Evolutionary conservation across 2,888 invertebrate genomes (phyloP).

Genomic region (Aleiodes testaceus): DNA sequence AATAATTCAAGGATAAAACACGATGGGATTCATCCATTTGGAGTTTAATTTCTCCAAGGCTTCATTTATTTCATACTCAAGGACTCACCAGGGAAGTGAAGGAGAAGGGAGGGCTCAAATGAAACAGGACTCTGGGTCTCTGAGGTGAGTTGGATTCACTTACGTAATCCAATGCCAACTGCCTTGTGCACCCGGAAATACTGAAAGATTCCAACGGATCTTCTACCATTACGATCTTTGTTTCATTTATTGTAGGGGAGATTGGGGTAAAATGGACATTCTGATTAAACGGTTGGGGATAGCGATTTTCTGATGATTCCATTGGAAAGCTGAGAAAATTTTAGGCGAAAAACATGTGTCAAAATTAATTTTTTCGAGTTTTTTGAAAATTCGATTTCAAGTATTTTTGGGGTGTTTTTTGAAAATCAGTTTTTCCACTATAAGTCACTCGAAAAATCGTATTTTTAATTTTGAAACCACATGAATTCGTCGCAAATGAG

Average conservation of each 20-base stretch:
- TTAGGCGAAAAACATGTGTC: too few relatives aligned
- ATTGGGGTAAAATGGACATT: too few relatives aligned
- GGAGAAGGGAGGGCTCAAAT: background rate
- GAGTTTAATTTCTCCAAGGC: slow-evolving; percentile 9
- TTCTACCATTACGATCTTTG: slow-evolving; percentile 4
- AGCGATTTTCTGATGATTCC: too few relatives aligned
- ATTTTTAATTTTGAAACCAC: too few relatives aligned
- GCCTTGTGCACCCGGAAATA: slow-evolving; percentile 12
- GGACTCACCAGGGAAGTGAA: slow-evolving; percentile 1
- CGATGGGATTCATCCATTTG: slow-evolving; percentile 18
- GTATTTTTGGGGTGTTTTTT: too few relatives aligned
- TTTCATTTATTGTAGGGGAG: background rate
- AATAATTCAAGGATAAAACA: slow-evolving; percentile 28
- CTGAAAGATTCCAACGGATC: slow-evolving; percentile 18
- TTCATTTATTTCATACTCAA: slow-evolving; percentile 17
- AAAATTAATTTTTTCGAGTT: too few relatives aligned
- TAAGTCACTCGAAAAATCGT: too few relatives aligned
- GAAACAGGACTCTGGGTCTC: slow-evolving; percentile 19
- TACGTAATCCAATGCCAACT: slow-evolving; percentile 30
- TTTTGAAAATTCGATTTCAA: too few relatives aligned
- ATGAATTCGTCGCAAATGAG: too few relatives aligned
- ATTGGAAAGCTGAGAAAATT: too few relatives aligned
- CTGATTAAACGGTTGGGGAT: too few relatives aligned
- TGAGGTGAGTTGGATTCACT: slow-evolving; percentile 14
- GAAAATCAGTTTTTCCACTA: too few relatives aligned